Evolutionary conservation across 2,888 invertebrate genomes (phyloP).

Genomic region (Cremastinae sp.): DNA sequence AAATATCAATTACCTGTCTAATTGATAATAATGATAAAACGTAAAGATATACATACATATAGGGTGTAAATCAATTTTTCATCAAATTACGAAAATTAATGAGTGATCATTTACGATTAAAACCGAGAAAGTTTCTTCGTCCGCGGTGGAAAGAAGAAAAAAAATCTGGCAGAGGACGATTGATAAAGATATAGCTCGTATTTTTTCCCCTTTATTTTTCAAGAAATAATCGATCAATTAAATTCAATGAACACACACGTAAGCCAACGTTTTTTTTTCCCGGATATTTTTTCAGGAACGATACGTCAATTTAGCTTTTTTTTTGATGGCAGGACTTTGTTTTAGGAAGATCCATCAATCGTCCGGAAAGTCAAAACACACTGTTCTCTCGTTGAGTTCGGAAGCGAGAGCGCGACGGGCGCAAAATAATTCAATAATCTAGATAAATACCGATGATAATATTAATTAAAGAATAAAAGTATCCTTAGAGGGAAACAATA

Average conservation of each 20-base stretch:
- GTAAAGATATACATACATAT: conserved; percentile 42
- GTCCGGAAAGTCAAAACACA: conserved; percentile 25
- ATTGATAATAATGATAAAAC: conserved; percentile 56
- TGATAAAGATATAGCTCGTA: conserved; percentile 38
- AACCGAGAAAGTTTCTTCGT: conserved; percentile 20
- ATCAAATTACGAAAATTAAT: conserved; percentile 68
- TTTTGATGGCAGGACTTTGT: background rate
- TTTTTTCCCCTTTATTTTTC: background rate
- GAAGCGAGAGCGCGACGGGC: conserved; percentile 22
- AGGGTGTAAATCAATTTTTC: conserved; percentile 65
- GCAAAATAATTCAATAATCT: conserved; percentile 20
- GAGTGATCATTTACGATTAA: conserved; percentile 32
- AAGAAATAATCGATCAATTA: conserved; percentile 14
- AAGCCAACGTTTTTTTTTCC: background rate
- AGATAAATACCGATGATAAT: conserved; percentile 1
- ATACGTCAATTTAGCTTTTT: background rate
- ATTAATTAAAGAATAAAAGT: conserved; percentile 12
- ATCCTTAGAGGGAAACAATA: conserved; percentile 8
- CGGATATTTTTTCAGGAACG: conserved; percentile 2
- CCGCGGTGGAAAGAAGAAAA: no score
- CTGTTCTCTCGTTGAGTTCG: conserved; percentile 34
- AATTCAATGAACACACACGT: background rate
- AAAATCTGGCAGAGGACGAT: conserved; percentile 53
- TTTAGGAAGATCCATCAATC: conserved; percentile 47
- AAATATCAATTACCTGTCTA: conserved; percentile 57